phyloP scores from a whole-genome alignment of 2,888 invertebrate species.

The Epirrita christyi region DNA sequence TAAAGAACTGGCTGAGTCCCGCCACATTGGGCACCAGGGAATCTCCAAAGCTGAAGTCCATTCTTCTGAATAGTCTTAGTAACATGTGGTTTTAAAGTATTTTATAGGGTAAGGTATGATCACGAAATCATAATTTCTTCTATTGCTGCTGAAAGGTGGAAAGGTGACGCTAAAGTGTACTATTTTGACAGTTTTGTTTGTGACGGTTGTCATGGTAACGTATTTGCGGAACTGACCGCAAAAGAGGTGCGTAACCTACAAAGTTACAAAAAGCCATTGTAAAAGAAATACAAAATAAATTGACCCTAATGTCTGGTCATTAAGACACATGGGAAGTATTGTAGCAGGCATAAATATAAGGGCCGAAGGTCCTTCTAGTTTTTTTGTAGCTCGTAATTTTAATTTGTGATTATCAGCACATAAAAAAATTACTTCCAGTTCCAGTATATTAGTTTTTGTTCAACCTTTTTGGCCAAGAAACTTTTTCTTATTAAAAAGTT shows the following conservation, averaged over 20 bases:
- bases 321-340: slow-evolving; percentile 35
- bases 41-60: slow-evolving; percentile 79
- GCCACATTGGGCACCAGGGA: slow-evolving; percentile 70
- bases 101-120: slow-evolving; percentile 43
- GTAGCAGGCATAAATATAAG: slow-evolving; percentile 19
- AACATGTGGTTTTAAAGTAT: slow-evolving; percentile 45
- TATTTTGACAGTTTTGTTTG: slow-evolving; percentile 75
- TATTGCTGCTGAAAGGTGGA: slow-evolving; percentile 51
- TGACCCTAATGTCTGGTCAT: slow-evolving; percentile 36
- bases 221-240: slow-evolving; percentile 63
- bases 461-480: neutral
- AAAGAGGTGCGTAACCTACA: slow-evolving; percentile 47
- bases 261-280: slow-evolving; percentile 16
- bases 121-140: slow-evolving; percentile 69
- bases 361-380: slow-evolving; percentile 47
- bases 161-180: slow-evolving; percentile 49
- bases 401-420: too few species aligned
- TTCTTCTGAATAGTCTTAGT: slow-evolving; percentile 58
- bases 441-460: too few species aligned
- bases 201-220: slow-evolving; percentile 61
- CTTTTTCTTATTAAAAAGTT: slow-evolving; percentile 51
- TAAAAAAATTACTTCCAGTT: too few species aligned
- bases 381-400: neutral
- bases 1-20: slow-evolving; percentile 66
- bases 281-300: slow-evolving; percentile 29